Conservation (phyloP, 2,113 vertebrate species). For the Halcyon senegalensis region DNA sequence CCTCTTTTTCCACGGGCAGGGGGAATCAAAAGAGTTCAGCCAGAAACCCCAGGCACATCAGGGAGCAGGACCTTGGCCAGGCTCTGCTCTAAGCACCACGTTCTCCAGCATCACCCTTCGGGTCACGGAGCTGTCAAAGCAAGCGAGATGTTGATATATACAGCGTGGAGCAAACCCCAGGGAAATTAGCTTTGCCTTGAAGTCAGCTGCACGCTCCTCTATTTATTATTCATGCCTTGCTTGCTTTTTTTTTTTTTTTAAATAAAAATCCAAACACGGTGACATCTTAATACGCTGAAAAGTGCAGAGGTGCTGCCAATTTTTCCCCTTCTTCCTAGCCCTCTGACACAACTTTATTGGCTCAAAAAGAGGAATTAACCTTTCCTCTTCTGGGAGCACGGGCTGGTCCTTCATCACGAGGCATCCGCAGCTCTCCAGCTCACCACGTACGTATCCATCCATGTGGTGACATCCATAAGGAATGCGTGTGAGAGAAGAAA, state of each 20-base stretch:
- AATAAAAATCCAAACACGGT: not conserved
- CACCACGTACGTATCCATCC: not conserved
- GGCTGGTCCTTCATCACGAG: not conserved
- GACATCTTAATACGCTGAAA: conserved; percentile 24
- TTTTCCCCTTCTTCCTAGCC: not conserved
- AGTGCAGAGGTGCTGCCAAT: not conserved
- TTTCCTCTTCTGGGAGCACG: not conserved
- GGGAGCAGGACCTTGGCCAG: not conserved
- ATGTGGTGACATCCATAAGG: not conserved
- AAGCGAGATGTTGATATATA: not conserved
- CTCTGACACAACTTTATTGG: not conserved
- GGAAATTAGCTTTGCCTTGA: conserved; percentile 28
- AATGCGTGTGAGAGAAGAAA: not conserved
- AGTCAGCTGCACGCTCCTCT: not conserved
- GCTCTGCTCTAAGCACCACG: not conserved
- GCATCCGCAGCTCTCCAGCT: fast-evolving
- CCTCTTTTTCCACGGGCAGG: not conserved
- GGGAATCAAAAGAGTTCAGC: not conserved
- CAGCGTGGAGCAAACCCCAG: not conserved
- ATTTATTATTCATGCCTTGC: not conserved
- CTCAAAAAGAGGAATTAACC: not conserved
- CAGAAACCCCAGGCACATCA: not conserved
- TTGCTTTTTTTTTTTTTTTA: not conserved
- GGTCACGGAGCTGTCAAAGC: not conserved
- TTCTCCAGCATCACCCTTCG: not conserved